Evolutionary conservation across 2,113 vertebrate species (phyloP).

Genomic region (Ctenodactylus gundi): DNA sequence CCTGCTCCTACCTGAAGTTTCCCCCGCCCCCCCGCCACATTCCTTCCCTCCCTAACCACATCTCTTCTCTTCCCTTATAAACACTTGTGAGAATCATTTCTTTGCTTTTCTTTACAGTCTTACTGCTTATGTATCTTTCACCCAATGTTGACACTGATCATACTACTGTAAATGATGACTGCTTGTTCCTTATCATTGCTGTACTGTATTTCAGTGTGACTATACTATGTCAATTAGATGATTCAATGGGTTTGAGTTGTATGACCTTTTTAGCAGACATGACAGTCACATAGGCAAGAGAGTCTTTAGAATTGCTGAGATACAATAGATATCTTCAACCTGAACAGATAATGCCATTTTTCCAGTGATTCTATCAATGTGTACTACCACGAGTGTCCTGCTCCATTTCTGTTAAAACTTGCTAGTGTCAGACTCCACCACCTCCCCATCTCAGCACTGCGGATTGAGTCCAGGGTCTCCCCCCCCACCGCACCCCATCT

Average conservation of each 20-base stretch:
- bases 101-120: not conserved
- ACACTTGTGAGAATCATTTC: not conserved
- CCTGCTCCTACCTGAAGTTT: too few species aligned
- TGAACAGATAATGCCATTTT: not conserved
- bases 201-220: not conserved
- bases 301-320: not conserved
- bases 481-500: too few species aligned
- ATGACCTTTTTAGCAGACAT: not conserved
- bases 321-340: not conserved
- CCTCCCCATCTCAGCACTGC: too few species aligned
- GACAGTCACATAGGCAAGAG: too few species aligned
- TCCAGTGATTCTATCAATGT: not conserved
- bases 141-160: not conserved
- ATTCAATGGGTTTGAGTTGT: not conserved
- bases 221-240: not conserved
- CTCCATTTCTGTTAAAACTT: not conserved
- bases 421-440: not conserved
- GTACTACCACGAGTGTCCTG: not conserved
- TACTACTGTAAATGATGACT: not conserved
- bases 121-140: not conserved
- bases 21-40: too few species aligned
- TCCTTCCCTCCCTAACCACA: not conserved
- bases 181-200: not conserved
- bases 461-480: too few species aligned
- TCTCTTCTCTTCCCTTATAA: not conserved